Base-by-base conservation (phyloP, 2,888 invertebrate genomes). In the Eudemis profundana region DNA sequence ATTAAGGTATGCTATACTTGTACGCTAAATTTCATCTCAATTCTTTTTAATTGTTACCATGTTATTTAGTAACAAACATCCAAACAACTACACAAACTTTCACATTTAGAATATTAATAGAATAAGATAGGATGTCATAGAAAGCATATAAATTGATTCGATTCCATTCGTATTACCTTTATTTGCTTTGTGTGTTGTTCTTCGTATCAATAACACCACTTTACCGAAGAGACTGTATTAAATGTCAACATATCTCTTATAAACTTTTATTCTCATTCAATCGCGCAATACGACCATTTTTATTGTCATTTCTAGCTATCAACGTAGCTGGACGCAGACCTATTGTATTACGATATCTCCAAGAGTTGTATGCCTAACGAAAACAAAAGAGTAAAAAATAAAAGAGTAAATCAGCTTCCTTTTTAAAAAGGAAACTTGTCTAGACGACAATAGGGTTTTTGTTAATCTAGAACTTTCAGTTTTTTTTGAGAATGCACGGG, bases 241-340 rank as follows among this genome's bases (percentile, higher is more conserved):
- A 7, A 33, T 33, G n/a, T n/a, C n/a, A n/a, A 5, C 4, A 44
- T 44, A 44, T 3, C 44, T 19, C 12, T 21, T 12, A 69, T 77
- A 75, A 75, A 83, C 80, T 83, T 82, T 8, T 77, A 81, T 83
- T 84, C 80, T 76, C 79, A 82, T 85, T 83, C 74, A 78, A 78
- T 81, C 79, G 78, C 80, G 84, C 85, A 87, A 83, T 86, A 83
- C 83, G 78, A 76, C 79, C 78, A 79, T 87, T 85, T 87, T 86
- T 86, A 86, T 88, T 88, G 86, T 87, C 81, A 78, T 85, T 86
- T 86, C 85, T 84, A 87, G 87, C 85, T 86, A 87, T 89, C 87
- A 80, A 78, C 69, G 78, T 77, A 82, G 84, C 75, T 77, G 79
- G 76, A 78, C 77, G 80, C 81, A 81, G 59, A 36, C 12, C 47